These are phyloP conservation scores for Platyscapa corneri DNA, from an alignment of 1,140 invertebrate species.

Conservation along the genomic window DNA sequence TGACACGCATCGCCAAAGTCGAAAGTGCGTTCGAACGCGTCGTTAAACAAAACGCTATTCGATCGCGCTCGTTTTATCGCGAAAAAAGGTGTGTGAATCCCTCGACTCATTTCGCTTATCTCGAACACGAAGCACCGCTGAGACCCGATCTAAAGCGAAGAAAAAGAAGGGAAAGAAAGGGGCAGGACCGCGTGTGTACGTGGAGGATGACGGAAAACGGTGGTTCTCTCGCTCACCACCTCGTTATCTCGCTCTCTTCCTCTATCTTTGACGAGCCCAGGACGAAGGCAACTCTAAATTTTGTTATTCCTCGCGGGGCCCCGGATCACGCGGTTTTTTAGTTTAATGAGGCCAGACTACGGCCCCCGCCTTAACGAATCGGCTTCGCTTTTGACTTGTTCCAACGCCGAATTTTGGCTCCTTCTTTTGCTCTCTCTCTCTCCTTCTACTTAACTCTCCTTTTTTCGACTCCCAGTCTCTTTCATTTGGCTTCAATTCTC, in stretches of 20 bases:
- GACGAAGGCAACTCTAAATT: slow-evolving; percentile 11
- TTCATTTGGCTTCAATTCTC: slow-evolving; percentile 15
- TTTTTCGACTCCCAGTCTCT: slow-evolving; percentile 45
- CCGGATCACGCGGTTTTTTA: slow-evolving; percentile 17
- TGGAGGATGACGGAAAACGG: neutral
- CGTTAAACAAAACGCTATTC: neutral
- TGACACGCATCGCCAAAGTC: neutral
- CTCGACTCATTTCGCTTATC: neutral
- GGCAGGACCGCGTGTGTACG: too few relatives aligned
- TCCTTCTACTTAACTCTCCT: neutral
- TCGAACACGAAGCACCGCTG: neutral
- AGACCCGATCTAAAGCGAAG: neutral
- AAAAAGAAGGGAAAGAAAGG: neutral
- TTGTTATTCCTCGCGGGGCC: slow-evolving; percentile 11
- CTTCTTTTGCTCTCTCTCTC: neutral
- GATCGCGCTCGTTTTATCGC: neutral
- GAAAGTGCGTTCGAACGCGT: neutral
- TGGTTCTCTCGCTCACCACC: neutral
- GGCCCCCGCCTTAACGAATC: slow-evolving; percentile 26
- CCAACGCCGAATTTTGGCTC: slow-evolving; percentile 22
- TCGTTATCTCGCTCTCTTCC: neutral
- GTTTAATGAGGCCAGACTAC: slow-evolving; percentile 28
- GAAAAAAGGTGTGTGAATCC: neutral
- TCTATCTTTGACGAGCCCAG: neutral
- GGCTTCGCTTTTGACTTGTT: neutral